Evolutionary conservation across 1,140 invertebrate species (phyloP).

Genomic region (Latrodectus geometricus): DNA sequence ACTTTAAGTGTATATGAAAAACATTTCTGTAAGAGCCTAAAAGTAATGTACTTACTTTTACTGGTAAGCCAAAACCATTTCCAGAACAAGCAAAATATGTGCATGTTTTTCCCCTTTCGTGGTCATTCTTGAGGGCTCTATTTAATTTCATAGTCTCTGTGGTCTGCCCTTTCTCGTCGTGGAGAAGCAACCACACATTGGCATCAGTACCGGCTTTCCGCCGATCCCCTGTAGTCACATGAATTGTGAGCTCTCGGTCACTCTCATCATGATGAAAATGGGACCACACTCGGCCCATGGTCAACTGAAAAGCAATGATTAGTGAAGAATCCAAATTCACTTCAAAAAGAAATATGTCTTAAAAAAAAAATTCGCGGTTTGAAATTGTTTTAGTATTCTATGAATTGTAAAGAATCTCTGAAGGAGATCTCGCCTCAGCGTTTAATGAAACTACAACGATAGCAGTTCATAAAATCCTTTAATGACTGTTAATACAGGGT

Average conservation of each 20-base stretch:
- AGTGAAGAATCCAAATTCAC: neutral
- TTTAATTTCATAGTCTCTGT: conserved; percentile 67
- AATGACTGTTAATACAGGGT: no score
- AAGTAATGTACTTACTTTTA: conserved; percentile 9
- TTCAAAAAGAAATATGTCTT: neutral
- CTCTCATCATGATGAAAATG: conserved; percentile 41
- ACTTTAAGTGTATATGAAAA: no score
- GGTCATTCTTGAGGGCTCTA: conserved; percentile 68
- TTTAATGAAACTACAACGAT: no score
- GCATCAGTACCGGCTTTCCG: conserved; percentile 70
- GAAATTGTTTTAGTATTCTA: no score
- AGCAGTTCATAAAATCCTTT: no score
- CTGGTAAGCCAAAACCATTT: conserved; percentile 43
- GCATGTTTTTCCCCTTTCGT: conserved; percentile 68
- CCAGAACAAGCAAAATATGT: conserved; percentile 65
- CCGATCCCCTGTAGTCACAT: conserved; percentile 70
- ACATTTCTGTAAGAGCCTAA: no score
- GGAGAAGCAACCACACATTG: conserved; percentile 67
- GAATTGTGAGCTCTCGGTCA: conserved; percentile 63
- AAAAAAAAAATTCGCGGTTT: neutral
- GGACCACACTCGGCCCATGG: conserved; percentile 35
- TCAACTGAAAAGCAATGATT: neutral
- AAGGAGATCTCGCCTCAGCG: no score
- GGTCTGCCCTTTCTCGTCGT: conserved; percentile 66
- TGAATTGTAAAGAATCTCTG: no score